phyloP scores from a whole-genome alignment of 2,113 vertebrate species.

The Chauna torquata region DNA sequence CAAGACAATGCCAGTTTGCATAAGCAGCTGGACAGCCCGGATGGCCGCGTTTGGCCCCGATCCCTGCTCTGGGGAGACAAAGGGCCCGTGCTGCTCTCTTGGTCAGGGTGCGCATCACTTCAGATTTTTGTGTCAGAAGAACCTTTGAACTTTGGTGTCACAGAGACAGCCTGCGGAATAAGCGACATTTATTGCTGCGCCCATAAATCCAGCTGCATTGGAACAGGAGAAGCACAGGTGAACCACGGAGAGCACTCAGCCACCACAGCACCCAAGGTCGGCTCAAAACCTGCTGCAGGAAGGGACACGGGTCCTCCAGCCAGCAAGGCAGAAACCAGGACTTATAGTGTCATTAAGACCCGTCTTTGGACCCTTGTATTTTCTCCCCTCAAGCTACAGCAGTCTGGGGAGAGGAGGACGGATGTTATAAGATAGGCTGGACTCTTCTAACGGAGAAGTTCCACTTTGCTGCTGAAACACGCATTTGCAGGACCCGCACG shows the following conservation, averaged over 20 bases:
- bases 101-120: background rate
- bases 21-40: background rate
- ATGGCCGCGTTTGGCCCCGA: background rate
- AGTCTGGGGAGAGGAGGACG: background rate
- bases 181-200: background rate
- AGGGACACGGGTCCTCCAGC: background rate
- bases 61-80: background rate
- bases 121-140: background rate
- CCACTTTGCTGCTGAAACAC: fast-evolving
- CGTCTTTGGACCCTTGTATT: background rate
- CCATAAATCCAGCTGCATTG: background rate
- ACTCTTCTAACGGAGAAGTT: background rate
- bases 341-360: background rate
- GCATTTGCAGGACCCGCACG: background rate
- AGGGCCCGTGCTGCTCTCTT: background rate
- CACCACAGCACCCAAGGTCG: background rate
- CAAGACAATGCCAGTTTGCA: background rate
- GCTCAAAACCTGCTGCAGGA: background rate
- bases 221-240: background rate
- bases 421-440: background rate
- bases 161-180: background rate
- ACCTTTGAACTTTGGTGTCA: background rate
- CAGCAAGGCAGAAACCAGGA: background rate
- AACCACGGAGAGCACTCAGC: fast-evolving
- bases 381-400: background rate